Evolutionary conservation across 1,140 invertebrate species (phyloP).

Genomic region (Drosophila lowei): DNA sequence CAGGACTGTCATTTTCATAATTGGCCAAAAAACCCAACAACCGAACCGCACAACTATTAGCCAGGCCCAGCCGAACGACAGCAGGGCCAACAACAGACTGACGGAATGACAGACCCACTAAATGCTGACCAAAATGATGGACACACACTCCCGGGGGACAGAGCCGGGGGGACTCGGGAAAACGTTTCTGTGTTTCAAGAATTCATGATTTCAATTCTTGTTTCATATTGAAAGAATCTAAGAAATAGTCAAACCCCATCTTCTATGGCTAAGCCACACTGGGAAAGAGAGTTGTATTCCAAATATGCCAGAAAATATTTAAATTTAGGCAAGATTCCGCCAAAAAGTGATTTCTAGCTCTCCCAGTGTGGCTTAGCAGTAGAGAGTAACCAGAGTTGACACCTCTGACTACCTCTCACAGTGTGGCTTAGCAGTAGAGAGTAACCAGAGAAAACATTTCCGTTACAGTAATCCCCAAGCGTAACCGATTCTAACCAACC

Average conservation of each 20-base stretch:
- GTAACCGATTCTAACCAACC: not conserved
- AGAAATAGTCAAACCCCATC: no score
- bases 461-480: no score
- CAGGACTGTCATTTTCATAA: conserved; percentile 74
- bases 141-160: conserved; percentile 7
- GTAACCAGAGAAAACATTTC: no score
- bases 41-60: conserved; percentile 73
- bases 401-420: no score
- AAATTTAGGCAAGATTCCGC: no score
- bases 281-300: no score
- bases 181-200: conserved; percentile 16
- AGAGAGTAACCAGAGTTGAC: not conserved
- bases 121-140: conserved; percentile 34
- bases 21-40: conserved; percentile 73
- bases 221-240: no score
- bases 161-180: not conserved
- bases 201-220: conserved; percentile 4
- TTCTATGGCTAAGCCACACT: no score
- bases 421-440: no score
- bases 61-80: conserved; percentile 40
- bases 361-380: no score
- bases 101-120: conserved; percentile 24
- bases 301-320: no score
- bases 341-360: no score
- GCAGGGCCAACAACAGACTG: conserved; percentile 13